Conservation (phyloP, 2,888 invertebrate species). For the Macaria liturata region DNA sequence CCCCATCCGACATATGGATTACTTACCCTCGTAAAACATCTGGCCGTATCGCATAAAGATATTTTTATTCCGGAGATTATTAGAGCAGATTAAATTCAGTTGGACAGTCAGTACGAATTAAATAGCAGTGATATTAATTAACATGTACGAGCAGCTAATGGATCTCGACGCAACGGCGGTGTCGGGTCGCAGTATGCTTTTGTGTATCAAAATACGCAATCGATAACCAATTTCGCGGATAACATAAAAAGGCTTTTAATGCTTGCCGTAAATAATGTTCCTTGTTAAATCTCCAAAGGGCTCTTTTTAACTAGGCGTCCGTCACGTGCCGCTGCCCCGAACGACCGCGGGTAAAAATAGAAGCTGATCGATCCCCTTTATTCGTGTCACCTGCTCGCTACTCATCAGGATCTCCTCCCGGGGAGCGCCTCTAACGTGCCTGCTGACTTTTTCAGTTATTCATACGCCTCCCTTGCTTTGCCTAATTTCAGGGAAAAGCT, state of each 20-base stretch:
- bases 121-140: too few species aligned
- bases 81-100: too few species aligned
- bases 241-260: constrained; percentile 36
- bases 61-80: too few species aligned
- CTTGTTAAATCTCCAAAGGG: constrained; percentile 26
- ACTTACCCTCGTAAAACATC: too few species aligned
- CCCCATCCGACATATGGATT: too few species aligned
- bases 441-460: constrained; percentile 21
- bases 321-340: constrained; percentile 45
- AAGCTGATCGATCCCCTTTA: constrained; percentile 78
- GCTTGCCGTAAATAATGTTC: constrained; percentile 27
- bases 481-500: constrained; percentile 19
- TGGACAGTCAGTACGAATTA: too few species aligned
- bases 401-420: constrained; percentile 33
- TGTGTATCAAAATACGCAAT: constrained; percentile 29
- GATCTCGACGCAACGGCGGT: constrained; percentile 4
- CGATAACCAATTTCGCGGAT: constrained; percentile 34
- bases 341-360: constrained; percentile 76
- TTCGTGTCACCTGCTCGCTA: constrained; percentile 72
- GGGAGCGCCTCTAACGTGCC: constrained; percentile 34
- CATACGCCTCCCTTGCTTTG: constrained; percentile 17
- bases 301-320: constrained; percentile 28
- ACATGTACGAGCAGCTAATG: constrained; percentile 1
- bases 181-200: constrained; percentile 16
- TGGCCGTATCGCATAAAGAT: too few species aligned